phyloP scores from a whole-genome alignment of 2,888 invertebrate species.

The Caenorhabditis parvicauda region DNA sequence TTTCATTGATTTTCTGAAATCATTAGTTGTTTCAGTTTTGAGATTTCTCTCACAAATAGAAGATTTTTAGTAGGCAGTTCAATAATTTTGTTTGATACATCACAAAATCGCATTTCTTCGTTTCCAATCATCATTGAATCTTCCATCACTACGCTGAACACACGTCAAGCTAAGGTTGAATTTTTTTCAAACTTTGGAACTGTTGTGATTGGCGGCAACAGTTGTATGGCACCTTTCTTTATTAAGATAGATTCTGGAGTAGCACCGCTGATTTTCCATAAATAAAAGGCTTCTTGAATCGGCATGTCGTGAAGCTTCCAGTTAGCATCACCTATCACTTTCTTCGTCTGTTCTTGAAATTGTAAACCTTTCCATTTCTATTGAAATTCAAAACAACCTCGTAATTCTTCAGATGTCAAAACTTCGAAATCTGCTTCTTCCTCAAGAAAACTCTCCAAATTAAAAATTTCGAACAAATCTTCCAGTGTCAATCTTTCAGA shows the following conservation, averaged over 20 bases:
- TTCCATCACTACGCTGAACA: constrained; percentile 28
- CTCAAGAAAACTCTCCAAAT: too few relatives aligned
- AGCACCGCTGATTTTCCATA: constrained; percentile 87
- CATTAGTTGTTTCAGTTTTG: neutral
- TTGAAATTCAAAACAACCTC: too few relatives aligned
- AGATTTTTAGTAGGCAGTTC: too few relatives aligned
- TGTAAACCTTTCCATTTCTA: too few relatives aligned
- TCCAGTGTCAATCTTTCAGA: neutral
- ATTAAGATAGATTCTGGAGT: constrained; percentile 73
- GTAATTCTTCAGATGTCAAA: constrained; percentile 4
- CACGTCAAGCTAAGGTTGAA: constrained; percentile 7
- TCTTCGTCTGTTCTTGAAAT: too few relatives aligned
- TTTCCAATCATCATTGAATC: constrained; percentile 43
- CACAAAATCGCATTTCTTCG: constrained; percentile 27
- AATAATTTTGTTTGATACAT: too few relatives aligned
- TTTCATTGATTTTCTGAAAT: neutral
- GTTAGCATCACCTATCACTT: too few relatives aligned
- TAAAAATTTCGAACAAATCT: neutral
- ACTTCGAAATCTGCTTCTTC: too few relatives aligned
- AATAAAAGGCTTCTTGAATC: constrained; percentile 82
- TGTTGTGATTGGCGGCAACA: constrained; percentile 70
- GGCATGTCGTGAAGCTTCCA: too few relatives aligned
- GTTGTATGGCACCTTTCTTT: constrained; percentile 84
- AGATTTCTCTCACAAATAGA: neutral
- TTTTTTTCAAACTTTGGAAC: constrained; percentile 59